phyloP scores from a whole-genome alignment of 2,888 invertebrate genomes.

The Dorcus parallelipipedus region DNA sequence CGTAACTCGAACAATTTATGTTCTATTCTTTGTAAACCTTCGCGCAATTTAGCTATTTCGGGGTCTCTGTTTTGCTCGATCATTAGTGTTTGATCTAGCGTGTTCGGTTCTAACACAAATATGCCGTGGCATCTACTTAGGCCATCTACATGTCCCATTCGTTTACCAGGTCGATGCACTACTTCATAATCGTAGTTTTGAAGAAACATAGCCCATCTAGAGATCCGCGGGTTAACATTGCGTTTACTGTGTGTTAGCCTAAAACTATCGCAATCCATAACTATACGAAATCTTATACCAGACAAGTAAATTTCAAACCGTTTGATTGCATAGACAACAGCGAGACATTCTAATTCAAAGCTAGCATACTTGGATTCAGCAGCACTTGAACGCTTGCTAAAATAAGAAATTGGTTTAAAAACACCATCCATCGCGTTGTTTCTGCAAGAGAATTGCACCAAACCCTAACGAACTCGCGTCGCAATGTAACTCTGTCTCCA shows the following conservation, averaged over 20 bases:
- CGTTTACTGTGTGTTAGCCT: constrained; percentile 29
- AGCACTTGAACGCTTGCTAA: constrained; percentile 33
- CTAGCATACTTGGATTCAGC: constrained; percentile 30
- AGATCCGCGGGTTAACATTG: constrained; percentile 30
- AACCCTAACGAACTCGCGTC: constrained; percentile 37
- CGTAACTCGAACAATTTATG: constrained; percentile 8
- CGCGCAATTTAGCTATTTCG: background rate
- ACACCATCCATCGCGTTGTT: constrained; percentile 27
- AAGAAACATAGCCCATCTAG: constrained; percentile 30
- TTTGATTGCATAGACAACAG: constrained; percentile 30
- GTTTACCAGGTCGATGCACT: constrained; percentile 26
- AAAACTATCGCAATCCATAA: constrained; percentile 31
- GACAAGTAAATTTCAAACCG: constrained; percentile 31
- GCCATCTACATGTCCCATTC: constrained; percentile 10
- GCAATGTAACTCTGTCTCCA: constrained; percentile 38
- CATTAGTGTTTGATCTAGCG: constrained; percentile 2
- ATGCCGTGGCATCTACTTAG: constrained; percentile 6
- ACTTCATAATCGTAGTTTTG: constrained; percentile 33
- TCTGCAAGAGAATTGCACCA: constrained; percentile 37
- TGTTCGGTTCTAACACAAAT: constrained; percentile 2
- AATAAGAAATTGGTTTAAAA: constrained; percentile 37
- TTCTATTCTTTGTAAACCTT: background rate
- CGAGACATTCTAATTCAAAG: constrained; percentile 7
- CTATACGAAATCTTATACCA: constrained; percentile 30
- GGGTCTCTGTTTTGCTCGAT: constrained; percentile 6